Conservation (phyloP, 2,113 vertebrate species). For the Oryctolagus cuniculus region DNA sequence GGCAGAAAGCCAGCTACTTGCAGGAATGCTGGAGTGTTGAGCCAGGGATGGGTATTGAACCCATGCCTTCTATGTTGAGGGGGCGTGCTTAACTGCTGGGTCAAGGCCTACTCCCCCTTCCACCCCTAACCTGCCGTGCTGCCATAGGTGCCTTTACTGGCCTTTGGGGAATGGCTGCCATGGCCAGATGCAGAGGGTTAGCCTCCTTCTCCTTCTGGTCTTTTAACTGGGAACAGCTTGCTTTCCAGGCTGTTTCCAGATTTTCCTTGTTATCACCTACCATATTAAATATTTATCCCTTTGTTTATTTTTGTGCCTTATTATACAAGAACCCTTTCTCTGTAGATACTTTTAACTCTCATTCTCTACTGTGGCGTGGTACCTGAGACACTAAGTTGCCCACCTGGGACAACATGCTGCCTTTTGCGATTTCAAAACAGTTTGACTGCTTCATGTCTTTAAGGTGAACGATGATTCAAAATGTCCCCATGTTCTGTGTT, state of each 20-base stretch:
- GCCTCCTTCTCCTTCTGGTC: neutral
- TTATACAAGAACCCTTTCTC: constrained; percentile 11
- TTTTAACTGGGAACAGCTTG: neutral
- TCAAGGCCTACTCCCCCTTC: neutral
- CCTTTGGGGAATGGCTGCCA: neutral
- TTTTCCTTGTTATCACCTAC: neutral
- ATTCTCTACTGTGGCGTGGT: neutral
- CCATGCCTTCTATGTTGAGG: too few relatives aligned
- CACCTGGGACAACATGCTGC: neutral
- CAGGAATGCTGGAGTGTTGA: too few relatives aligned
- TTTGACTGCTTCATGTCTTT: neutral
- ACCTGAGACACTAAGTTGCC: neutral
- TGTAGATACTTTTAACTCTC: neutral
- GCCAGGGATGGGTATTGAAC: too few relatives aligned
- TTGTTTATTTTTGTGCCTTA: constrained; percentile 12
- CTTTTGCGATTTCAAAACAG: neutral
- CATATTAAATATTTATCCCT: constrained; percentile 9
- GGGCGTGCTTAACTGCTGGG: too few relatives aligned
- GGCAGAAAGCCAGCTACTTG: too few relatives aligned
- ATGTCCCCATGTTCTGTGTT: neutral
- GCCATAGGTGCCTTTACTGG: neutral
- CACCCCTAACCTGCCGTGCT: neutral
- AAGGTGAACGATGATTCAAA: constrained; percentile 48
- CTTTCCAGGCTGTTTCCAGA: neutral
- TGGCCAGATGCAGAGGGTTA: neutral